Evolutionary conservation across 2,113 vertebrate species (phyloP).

Genomic region (Sphyrna mokarran): DNA sequence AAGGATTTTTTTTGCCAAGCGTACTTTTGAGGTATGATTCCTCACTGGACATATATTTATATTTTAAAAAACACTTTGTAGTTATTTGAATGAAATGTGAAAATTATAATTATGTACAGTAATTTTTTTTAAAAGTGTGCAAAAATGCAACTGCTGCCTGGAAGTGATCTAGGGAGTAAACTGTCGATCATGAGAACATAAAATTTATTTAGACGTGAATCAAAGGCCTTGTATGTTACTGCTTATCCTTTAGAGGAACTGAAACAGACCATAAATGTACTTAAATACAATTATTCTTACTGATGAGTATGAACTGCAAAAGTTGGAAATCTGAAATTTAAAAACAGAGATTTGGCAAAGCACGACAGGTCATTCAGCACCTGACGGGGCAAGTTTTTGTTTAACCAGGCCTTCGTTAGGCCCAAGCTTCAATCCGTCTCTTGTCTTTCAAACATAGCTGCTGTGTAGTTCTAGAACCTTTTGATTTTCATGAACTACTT

Average conservation of each 20-base stretch:
- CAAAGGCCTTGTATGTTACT: not conserved
- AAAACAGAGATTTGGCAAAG: not conserved
- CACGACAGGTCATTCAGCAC: too few species aligned
- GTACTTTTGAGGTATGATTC: not conserved
- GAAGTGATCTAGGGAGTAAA: not conserved
- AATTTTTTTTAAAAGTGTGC: not conserved
- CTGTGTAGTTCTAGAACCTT: not conserved
- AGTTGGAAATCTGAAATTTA: not conserved
- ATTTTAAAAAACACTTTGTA: not conserved
- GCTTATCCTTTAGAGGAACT: not conserved
- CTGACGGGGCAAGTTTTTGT: not conserved
- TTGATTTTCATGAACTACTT: not conserved
- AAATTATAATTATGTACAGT: not conserved
- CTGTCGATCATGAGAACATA: not conserved
- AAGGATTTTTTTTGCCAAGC: not conserved
- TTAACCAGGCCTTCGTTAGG: not conserved
- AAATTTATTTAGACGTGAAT: not conserved
- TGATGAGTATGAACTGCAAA: not conserved
- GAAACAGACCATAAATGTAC: not conserved
- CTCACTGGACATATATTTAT: not conserved
- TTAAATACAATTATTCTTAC: not conserved
- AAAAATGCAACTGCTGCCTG: not conserved
- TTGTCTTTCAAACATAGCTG: not conserved
- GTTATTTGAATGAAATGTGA: not conserved
- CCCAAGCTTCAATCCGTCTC: not conserved